These are phyloP conservation scores for Plectus sambesii DNA, from an alignment of 1,140 invertebrate genomes.

Conservation along the genomic window DNA sequence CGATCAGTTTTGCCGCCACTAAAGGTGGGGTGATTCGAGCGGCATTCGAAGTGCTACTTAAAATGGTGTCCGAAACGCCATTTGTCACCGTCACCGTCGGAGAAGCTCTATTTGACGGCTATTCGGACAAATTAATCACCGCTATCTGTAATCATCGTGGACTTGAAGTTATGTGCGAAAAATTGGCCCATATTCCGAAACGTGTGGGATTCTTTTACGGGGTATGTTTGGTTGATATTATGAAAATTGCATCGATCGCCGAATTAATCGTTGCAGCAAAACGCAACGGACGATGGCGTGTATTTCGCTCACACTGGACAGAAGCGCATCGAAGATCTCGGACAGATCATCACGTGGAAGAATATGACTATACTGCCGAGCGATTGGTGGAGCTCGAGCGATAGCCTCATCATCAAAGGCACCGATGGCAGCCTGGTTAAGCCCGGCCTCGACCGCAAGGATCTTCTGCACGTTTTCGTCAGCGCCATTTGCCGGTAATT, in stretches of 20 bases:
- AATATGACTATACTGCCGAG: conserved; percentile 20
- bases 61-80: conserved; percentile 18
- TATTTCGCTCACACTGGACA: conserved; percentile 36
- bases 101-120: conserved; percentile 39
- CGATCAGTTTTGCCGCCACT: conserved; percentile 25
- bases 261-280: conserved; percentile 25
- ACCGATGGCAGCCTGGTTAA: conserved; percentile 40
- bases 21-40: conserved; percentile 3
- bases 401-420: conserved; percentile 37
- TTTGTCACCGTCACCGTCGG: conserved; percentile 27
- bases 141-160: conserved; percentile 22
- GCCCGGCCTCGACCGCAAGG: conserved; percentile 23
- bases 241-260: background rate
- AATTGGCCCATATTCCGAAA: conserved; percentile 29
- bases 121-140: conserved; percentile 34
- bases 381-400: conserved; percentile 23
- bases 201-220: conserved; percentile 41
- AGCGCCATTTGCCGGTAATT: conserved; percentile 34
- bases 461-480: conserved; percentile 28
- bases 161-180: conserved; percentile 26
- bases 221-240: conserved; percentile 21
- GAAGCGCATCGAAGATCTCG: conserved; percentile 15
- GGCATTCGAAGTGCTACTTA: conserved; percentile 18
- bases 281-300: conserved; percentile 32
- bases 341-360: conserved; percentile 30